These are phyloP conservation scores for Phallusia fumigata DNA, from an alignment of 23 tunicate species.

Conservation along the genomic window DNA sequence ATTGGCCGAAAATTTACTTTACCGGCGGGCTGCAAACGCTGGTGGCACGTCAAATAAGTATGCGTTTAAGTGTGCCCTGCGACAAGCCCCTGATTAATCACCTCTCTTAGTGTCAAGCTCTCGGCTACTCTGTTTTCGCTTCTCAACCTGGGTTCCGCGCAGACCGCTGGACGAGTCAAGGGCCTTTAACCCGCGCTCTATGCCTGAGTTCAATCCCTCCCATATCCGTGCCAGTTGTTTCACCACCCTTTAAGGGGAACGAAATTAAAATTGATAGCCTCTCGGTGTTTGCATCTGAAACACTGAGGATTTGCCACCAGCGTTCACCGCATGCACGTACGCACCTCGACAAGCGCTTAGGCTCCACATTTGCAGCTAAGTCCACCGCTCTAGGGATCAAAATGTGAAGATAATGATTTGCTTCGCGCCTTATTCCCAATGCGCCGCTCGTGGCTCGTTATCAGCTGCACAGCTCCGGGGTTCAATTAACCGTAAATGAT, in stretches of 20 bases:
- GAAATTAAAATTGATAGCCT: background rate
- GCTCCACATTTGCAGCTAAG: background rate
- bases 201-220: no score
- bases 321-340: background rate
- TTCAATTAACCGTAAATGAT: constrained; percentile 13
- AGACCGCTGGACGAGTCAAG: no score
- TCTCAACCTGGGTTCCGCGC: background rate
- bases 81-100: constrained; percentile 9
- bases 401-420: background rate
- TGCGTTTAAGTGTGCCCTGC: constrained; percentile 11
- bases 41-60: constrained; percentile 15
- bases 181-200: no score
- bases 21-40: background rate
- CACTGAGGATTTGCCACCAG: background rate
- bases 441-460: background rate
- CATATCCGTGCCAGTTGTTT: no score
- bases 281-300: background rate
- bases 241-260: background rate
- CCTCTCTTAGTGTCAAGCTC: constrained; percentile 14
- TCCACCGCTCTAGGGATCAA: background rate
- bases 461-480: constrained; percentile 8
- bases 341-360: background rate
- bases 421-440: constrained; percentile 2
- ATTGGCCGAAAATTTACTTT: background rate
- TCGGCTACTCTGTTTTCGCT: constrained; percentile 8